Evolutionary conservation across 2,797 vertebrate species (phyloP).

Genomic region (Philypnodon macrostomus): DNA sequence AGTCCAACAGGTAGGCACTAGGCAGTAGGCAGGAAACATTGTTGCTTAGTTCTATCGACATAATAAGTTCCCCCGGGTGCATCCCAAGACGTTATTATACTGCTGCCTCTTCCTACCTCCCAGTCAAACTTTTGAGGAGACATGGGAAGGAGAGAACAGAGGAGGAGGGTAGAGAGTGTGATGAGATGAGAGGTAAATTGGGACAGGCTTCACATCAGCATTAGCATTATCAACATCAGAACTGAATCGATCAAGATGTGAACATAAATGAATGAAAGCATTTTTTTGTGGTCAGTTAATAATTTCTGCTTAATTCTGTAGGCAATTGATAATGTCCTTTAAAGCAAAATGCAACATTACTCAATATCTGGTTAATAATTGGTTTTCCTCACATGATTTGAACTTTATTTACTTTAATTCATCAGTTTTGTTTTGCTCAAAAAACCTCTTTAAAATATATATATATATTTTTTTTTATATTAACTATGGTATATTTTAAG

Average conservation of each 20-base stretch:
- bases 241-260: constrained; percentile 41
- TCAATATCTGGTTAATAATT: no score
- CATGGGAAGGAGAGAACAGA: constrained; percentile 53
- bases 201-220: constrained; percentile 35
- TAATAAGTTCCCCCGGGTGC: constrained; percentile 67
- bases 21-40: constrained; percentile 41
- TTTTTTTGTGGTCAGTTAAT: constrained; percentile 45
- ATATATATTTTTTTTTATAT: no score
- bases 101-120: constrained; percentile 36
- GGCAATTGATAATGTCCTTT: no score
- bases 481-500: no score
- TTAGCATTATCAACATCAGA: constrained; percentile 57
- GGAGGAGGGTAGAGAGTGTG: constrained; percentile 29
- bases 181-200: constrained; percentile 39
- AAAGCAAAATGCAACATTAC: no score
- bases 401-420: no score
- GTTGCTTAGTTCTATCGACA: constrained; percentile 60
- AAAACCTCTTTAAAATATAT: no score
- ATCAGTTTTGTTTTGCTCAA: no score
- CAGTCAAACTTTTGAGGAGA: constrained; percentile 52
- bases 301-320: constrained; percentile 43
- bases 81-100: constrained; percentile 51
- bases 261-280: constrained; percentile 40
- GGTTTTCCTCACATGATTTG: no score
- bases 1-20: constrained; percentile 61